Conservation (phyloP, 2,888 invertebrate species). For the Dinocampus coccinellae region DNA sequence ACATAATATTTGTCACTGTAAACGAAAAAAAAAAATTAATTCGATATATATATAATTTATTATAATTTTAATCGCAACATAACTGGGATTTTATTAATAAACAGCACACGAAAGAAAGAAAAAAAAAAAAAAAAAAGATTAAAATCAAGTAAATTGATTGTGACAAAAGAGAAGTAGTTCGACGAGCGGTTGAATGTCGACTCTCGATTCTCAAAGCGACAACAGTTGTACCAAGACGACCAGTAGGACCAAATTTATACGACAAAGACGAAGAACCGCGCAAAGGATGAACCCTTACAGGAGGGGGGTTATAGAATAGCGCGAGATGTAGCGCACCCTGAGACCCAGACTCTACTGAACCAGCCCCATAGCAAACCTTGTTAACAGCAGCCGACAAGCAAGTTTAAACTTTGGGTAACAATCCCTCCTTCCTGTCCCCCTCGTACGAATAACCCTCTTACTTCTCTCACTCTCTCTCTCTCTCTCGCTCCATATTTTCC, state of each 20-base stretch:
- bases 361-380: slow-evolving; percentile 68
- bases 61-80: too few species aligned
- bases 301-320: slow-evolving; percentile 33
- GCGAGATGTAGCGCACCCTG: slow-evolving; percentile 66
- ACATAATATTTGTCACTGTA: neutral
- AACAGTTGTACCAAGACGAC: neutral
- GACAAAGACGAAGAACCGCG: slow-evolving; percentile 29
- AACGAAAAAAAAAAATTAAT: too few species aligned
- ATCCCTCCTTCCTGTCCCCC: slow-evolving; percentile 60
- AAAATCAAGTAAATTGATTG: too few species aligned
- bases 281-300: slow-evolving; percentile 18
- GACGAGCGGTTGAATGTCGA: slow-evolving; percentile 32
- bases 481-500: slow-evolving; percentile 35
- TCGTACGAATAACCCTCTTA: slow-evolving; percentile 42
- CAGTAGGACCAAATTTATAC: slow-evolving; percentile 12
- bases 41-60: too few species aligned
- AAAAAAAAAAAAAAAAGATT: too few species aligned
- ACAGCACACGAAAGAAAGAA: neutral
- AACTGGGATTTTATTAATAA: neutral
- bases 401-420: slow-evolving; percentile 70
- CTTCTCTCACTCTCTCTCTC: slow-evolving; percentile 38
- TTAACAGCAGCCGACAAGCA: slow-evolving; percentile 69
- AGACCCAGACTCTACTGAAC: slow-evolving; percentile 69
- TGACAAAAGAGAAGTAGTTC: slow-evolving; percentile 8
- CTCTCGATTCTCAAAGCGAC: slow-evolving; percentile 31